Evolutionary conservation across 1,140 invertebrate species (phyloP).

Genomic region (Drosophila mayri): DNA sequence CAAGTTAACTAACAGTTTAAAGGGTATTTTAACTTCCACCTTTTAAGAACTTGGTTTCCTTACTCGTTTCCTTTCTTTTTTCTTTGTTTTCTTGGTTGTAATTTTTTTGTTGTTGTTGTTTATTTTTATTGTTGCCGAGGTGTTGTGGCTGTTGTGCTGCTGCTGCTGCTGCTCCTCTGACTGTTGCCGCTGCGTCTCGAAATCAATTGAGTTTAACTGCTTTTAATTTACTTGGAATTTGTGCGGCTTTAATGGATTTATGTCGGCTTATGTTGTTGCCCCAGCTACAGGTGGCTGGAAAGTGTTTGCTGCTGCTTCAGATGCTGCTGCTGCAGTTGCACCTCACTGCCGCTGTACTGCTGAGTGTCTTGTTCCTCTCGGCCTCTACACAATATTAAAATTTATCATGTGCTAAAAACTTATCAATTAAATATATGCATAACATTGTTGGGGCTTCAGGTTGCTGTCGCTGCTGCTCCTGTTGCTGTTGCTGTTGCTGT

Average conservation of each 20-base stretch:
- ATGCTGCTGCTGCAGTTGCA: constrained; percentile 20
- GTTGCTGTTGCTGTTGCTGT: constrained; percentile 24
- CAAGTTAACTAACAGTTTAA: background rate
- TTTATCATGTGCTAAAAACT: constrained; percentile 85
- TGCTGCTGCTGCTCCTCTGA: constrained; percentile 28
- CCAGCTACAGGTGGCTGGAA: constrained; percentile 39
- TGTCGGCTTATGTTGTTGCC: constrained; percentile 72
- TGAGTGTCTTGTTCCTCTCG: constrained; percentile 21
- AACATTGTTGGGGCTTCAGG: constrained; percentile 65
- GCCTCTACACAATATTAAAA: constrained; percentile 76
- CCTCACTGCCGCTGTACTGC: constrained; percentile 1
- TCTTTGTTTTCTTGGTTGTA: constrained; percentile 9
- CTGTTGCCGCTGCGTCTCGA: constrained; percentile 65
- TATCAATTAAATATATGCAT: constrained; percentile 85
- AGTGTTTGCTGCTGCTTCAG: constrained; percentile 21
- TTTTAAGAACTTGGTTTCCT: background rate
- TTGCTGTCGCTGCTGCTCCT: constrained; percentile 27
- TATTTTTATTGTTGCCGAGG: constrained; percentile 78
- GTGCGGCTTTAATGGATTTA: constrained; percentile 81
- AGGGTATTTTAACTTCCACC: background rate
- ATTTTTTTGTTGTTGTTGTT: constrained; percentile 65
- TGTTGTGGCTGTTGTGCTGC: constrained; percentile 49
- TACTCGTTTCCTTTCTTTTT: constrained; percentile 35
- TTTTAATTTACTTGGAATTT: constrained; percentile 82
- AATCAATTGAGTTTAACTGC: constrained; percentile 83